Conservation (phyloP, 1,140 invertebrate genomes). For the Periplaneta americana region DNA sequence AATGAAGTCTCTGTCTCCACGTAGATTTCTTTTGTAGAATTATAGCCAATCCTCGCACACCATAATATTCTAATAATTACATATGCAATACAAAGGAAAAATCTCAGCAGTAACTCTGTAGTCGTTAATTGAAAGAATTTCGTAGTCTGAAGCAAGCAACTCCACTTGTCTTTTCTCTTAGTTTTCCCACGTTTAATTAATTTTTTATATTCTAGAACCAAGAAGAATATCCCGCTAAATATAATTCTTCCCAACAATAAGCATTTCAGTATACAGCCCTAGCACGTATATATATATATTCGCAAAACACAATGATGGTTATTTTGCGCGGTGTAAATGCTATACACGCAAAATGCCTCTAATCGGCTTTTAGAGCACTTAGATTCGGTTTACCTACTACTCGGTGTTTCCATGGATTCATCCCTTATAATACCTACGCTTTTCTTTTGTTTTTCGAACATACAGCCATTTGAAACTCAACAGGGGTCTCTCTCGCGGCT, state of each 20-base stretch:
- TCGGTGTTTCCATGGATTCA: background rate
- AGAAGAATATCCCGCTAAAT: background rate
- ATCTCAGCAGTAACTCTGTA: too few relatives aligned
- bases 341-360: background rate
- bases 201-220: background rate
- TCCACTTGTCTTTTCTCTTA: too few relatives aligned
- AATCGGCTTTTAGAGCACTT: background rate
- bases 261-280: background rate
- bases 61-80: too few relatives aligned
- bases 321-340: background rate
- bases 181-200: too few relatives aligned
- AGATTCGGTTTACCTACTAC: background rate
- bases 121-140: too few relatives aligned
- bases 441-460: constrained; percentile 8
- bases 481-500: background rate
- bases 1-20: too few relatives aligned
- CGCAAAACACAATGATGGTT: background rate
- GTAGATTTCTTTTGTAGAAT: too few relatives aligned
- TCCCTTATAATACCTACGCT: background rate
- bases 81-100: too few relatives aligned
- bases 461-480: constrained; percentile 8
- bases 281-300: background rate
- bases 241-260: background rate
- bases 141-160: too few relatives aligned
- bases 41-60: too few relatives aligned